A percentile compares a stretch with the other conserved stretches of the same genome.
Conservation (phyloP, 2,113 vertebrate species). For the Acrocephalus arundinaceus region DNA sequence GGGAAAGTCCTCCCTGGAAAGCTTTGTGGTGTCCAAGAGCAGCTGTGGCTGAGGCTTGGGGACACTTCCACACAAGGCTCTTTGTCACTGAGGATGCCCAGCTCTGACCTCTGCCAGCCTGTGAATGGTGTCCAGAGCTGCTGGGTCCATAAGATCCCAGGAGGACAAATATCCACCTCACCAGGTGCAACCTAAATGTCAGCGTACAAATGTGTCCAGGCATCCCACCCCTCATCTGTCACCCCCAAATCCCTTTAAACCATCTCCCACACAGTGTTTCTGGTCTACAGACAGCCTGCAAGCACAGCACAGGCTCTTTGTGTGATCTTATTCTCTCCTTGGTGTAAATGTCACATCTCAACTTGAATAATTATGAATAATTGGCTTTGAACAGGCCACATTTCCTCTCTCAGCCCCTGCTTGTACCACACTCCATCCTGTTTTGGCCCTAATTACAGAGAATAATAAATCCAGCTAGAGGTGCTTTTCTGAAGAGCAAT, state of each 20-base stretch:
- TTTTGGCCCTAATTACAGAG: slow-evolving; percentile 42
- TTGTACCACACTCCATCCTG: slow-evolving; percentile 9
- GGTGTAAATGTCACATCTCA: slow-evolving; percentile 1
- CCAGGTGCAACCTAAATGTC: neutral
- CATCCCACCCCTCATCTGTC: neutral
- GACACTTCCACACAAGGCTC: neutral
- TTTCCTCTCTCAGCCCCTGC: slow-evolving; percentile 7
- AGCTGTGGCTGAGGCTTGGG: neutral
- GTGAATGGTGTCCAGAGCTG: neutral
- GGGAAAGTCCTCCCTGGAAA: neutral
- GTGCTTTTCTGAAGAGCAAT: slow-evolving; percentile 34
- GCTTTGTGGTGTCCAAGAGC: accelerated
- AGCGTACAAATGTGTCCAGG: neutral
- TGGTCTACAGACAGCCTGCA: neutral
- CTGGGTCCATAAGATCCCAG: accelerated
- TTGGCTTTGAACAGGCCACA: neutral
- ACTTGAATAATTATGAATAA: neutral
- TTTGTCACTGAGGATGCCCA: neutral
- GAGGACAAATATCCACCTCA: neutral
- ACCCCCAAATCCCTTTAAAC: neutral
- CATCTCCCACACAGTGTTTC: neutral
- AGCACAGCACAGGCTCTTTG: neutral
- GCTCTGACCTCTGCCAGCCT: neutral
- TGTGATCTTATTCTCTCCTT: neutral
- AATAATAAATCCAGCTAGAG: slow-evolving; percentile 38